phyloP scores from a whole-genome alignment of 2,797 vertebrate genomes.

The Fratercula arctica region DNA sequence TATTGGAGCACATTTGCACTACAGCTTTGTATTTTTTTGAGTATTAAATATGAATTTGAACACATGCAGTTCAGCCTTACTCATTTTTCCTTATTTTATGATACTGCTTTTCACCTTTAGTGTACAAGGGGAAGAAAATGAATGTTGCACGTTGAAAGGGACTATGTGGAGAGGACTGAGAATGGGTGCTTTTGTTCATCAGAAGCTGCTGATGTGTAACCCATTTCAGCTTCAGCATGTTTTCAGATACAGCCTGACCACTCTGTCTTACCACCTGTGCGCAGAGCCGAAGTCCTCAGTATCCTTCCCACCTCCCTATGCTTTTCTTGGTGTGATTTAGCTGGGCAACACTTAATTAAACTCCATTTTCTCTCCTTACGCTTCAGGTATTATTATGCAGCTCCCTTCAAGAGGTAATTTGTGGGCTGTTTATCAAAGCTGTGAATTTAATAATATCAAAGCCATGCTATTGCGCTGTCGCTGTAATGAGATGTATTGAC shows the following conservation, averaged over 20 bases:
- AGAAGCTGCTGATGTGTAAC: neutral
- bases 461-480: neutral
- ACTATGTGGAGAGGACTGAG: neutral
- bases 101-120: neutral
- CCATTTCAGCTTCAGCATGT: neutral
- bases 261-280: neutral
- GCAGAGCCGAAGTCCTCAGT: neutral
- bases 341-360: slow-evolving; percentile 79
- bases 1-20: neutral
- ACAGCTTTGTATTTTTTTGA: neutral
- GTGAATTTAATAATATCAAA: slow-evolving; percentile 74
- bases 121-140: neutral
- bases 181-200: neutral
- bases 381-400: slow-evolving; percentile 74
- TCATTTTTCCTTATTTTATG: neutral
- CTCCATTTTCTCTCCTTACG: slow-evolving; percentile 71
- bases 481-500: slow-evolving; percentile 54
- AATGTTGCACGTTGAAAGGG: neutral
- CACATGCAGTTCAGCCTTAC: neutral
- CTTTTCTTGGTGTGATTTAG: slow-evolving; percentile 66
- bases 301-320: slow-evolving; percentile 11
- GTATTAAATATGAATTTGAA: slow-evolving; percentile 3
- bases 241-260: neutral
- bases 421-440: slow-evolving; percentile 76
- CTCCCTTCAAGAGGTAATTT: slow-evolving; percentile 75